phyloP scores from a whole-genome alignment of 2,888 invertebrate genomes.

The Sinhomidia bicolor region DNA sequence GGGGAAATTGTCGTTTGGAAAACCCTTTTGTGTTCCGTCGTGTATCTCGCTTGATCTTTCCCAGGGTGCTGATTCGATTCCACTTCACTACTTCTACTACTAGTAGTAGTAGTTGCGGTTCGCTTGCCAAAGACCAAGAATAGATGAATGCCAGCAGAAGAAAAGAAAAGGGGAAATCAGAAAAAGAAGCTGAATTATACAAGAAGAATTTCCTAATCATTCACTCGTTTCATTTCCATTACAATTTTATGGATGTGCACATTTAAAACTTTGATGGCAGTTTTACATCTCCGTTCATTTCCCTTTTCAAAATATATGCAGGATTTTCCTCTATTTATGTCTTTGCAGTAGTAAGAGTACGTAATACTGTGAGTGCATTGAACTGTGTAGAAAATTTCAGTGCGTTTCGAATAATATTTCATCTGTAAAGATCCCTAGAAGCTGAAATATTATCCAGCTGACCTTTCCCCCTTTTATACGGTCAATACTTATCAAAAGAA shows the following conservation, averaged over 20 bases:
- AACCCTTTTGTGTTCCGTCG: not conserved
- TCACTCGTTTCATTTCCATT: conserved; percentile 53
- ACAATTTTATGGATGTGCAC: conserved; percentile 47
- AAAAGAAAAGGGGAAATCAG: not conserved
- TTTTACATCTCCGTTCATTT: not conserved
- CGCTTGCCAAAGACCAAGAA: conserved; percentile 8
- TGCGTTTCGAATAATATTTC: too few relatives aligned
- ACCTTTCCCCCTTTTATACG: too few relatives aligned
- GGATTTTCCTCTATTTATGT: too few relatives aligned
- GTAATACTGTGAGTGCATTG: too few relatives aligned
- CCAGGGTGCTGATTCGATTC: not conserved
- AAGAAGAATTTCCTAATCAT: conserved; percentile 58
- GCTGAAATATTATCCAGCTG: too few relatives aligned
- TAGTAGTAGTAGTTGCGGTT: not conserved
- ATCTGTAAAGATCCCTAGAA: too few relatives aligned
- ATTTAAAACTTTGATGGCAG: conserved; percentile 39
- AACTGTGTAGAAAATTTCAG: too few relatives aligned
- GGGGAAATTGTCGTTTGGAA: not conserved
- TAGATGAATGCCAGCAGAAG: not conserved
- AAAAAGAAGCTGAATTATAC: too few relatives aligned
- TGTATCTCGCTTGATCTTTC: not conserved
- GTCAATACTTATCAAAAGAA: too few relatives aligned
- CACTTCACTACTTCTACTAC: not conserved
- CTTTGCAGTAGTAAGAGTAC: too few relatives aligned
- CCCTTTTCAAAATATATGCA: too few relatives aligned